Evolutionary conservation across 1,140 invertebrate genomes (phyloP), one percentile per base, ranked within the genome.

Genomic region (Penaeus indicus): DNA sequence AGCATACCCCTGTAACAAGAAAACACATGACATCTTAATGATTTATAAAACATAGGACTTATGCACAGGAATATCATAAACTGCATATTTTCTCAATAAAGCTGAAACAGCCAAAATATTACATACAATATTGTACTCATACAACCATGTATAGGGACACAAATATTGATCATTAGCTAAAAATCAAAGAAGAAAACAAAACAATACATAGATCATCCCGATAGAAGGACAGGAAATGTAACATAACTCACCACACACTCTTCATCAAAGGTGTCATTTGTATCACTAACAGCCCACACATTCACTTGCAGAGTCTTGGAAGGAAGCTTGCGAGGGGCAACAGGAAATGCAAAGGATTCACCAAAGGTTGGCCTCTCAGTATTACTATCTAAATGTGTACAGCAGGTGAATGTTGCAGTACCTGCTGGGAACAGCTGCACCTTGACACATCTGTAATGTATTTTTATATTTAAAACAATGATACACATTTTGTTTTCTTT

Each of bases 251-350:
- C 97, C 94, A 97, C 94, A 93, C 96, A 97, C 93, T 97, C 96
- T 92, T 96, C 95, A 92, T 95, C 94, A 91, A 85, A 84, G 22
- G 95, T 94, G 42, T 94, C 94, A 77, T 88, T 85, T 62, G 93
- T 88, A 69, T 89, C 89, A 27, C 85, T 93, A 91, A 95, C 94
- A 91, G 95, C 95, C 94, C 96, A 97, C 42, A 97, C 95, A 92
- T 97, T 97, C 72, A 98, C 95, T 93, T 98, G 97, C 84, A 98
- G 92, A 25, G 97, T 98, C 94, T 98, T 97, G 60, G 95, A 96
- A 91, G 95, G 95, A 42, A 98, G 93, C 91, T 95, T 95, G 61
- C 88, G 86, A 64, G 96, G 93, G 85, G 95, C 94, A 89, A 97
- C 95, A 90, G 94, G 93, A 90, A 97, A 94, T 18, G 95, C 94